Evolutionary conservation across 2,113 vertebrate species (phyloP), one percentile per base, ranked within the genome.

Genomic region (Rhea pennata): DNA sequence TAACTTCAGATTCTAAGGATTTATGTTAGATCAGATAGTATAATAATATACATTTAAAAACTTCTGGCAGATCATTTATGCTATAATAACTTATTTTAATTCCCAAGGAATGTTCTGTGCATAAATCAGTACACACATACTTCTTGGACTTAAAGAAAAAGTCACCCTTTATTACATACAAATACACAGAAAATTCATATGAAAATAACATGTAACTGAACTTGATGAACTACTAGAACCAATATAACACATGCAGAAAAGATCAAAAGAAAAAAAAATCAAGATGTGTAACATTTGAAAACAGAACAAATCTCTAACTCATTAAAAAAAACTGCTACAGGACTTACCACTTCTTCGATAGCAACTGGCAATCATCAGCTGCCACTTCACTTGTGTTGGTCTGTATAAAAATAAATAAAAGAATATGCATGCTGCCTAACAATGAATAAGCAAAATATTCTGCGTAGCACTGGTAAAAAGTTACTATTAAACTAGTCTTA

Each of bases 291-390:
- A 54, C 33, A 27, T 75, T 39, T 39, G 3, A 73, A 84, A 84
- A 50, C 61, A 72, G 83, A 42, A 46, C 8, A 73, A 48, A 66
- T 22, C 71, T 92, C 36, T n/a, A 86, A 75, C 3, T n/a, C 67
- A 76, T 48, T 42, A 84, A 19, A 58, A 74, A 46, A 33, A 33
- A 59, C 56, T 7, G 36, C 40, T 83, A 53, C 17, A 58, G 51
- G 17, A 89, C 92, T 98, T 83, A 99, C 99, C 99, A 5, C 99
- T 99, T 98, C 98, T 98, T 93, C 99, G 98, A 95, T 99, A 99
- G 96, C 99, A 99, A 97, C 99, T 99, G 40, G 99, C 99, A 88
- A 99, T 98, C 99, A 99, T 99, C 75, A 99, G 96, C 92, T 99
- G 98, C 99, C 99, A 99, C 92, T 99, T 99, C 95, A 99, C 99